Percentiles rank a stretch among this genome's conserved stretches.
Evolutionary conservation across 2,888 invertebrate species (phyloP).

Genomic region (Tuberolachnus salignus): DNA sequence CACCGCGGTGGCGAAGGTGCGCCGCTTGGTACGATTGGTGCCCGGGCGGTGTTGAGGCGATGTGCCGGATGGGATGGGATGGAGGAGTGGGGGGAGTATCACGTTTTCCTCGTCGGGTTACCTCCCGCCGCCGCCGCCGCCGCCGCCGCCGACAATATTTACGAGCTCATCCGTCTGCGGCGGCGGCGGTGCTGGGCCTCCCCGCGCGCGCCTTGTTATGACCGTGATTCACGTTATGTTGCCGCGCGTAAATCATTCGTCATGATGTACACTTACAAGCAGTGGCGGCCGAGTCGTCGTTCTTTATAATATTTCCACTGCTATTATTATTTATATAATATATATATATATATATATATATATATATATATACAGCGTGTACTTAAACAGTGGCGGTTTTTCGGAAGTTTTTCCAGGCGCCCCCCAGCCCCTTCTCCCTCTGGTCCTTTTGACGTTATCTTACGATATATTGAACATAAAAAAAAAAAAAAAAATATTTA

Average conservation of each 20-base stretch:
- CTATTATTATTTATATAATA: background rate
- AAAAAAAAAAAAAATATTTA: background rate
- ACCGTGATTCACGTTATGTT: constrained; percentile 45
- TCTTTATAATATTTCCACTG: background rate
- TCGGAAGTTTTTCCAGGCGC: no score
- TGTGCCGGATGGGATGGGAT: background rate
- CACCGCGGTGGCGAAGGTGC: background rate
- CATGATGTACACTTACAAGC: no score
- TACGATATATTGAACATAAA: background rate
- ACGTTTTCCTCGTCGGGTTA: constrained; percentile 48
- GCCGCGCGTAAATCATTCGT: constrained; percentile 42
- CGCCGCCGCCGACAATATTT: constrained; percentile 33
- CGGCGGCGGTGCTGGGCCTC: background rate
- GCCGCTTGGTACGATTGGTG: background rate
- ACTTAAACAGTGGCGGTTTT: no score
- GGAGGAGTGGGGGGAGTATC: constrained; percentile 7
- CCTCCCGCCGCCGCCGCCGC: constrained; percentile 10
- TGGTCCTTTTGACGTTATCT: no score
- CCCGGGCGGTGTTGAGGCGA: no score
- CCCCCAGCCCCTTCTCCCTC: no score
- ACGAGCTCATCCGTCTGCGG: constrained; percentile 42
- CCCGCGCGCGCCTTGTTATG: constrained; percentile 12
- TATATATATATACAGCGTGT: background rate
- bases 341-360: background rate
- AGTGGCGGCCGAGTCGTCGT: background rate